Percentiles rank a stretch among this genome's conserved stretches.
Evolutionary conservation across 64 coral and sea anemone genomes (phyloP).

Genomic region (Porites lutea): DNA sequence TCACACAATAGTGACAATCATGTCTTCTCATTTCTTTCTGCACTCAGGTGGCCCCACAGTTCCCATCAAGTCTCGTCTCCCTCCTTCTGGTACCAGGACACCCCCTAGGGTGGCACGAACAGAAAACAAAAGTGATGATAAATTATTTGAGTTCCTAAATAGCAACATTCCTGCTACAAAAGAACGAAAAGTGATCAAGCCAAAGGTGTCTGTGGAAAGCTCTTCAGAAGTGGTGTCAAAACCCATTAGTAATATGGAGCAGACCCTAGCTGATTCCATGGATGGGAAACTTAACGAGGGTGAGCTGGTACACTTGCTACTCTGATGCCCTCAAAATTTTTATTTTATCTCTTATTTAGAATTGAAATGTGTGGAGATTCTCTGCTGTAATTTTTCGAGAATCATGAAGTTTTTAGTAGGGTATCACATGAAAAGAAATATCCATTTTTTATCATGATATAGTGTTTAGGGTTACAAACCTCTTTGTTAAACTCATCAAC

Average conservation of each 20-base stretch:
- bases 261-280: neutral
- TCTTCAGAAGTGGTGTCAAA: conserved; percentile 6
- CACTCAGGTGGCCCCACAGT: conserved; percentile 50
- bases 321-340: neutral
- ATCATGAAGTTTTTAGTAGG: too few relatives aligned
- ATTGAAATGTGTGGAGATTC: too few relatives aligned
- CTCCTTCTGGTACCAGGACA: conserved; percentile 59
- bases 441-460: too few relatives aligned
- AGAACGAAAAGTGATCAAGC: conserved; percentile 70
- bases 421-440: too few relatives aligned
- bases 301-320: neutral
- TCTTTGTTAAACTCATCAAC: too few relatives aligned
- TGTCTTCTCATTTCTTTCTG: neutral
- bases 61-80: conserved; percentile 52
- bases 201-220: conserved; percentile 42
- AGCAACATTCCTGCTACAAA: conserved; percentile 70
- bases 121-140: conserved; percentile 85
- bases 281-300: conserved; percentile 26
- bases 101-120: conserved; percentile 57
- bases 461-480: too few relatives aligned
- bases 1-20: too few relatives aligned
- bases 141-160: conserved; percentile 96
- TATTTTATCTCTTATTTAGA: too few relatives aligned
- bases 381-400: too few relatives aligned
- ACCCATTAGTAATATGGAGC: neutral